Percentiles rank a stretch among this genome's conserved stretches.
phyloP scores from a whole-genome alignment of 1,140 invertebrate species.

The Camponotus pennsylvanicus region DNA sequence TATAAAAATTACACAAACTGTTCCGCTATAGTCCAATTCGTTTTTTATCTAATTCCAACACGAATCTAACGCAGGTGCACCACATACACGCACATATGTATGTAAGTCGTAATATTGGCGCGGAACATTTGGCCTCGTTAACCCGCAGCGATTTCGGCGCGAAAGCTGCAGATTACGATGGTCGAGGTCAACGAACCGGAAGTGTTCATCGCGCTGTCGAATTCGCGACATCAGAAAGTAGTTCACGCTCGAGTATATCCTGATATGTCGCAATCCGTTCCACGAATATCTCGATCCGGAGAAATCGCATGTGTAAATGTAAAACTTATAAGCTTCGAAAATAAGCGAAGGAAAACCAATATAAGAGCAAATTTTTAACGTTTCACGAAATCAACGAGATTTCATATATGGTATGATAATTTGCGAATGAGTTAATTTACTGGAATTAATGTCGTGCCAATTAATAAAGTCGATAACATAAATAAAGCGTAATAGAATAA shows the following conservation, averaged over 20 bases:
- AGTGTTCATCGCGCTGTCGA: constrained; percentile 49
- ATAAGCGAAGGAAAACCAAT: not conserved
- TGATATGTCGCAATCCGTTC: constrained; percentile 14
- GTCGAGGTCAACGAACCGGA: constrained; percentile 46
- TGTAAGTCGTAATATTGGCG: not conserved
- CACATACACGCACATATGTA: not conserved
- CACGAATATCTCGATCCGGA: constrained; percentile 1
- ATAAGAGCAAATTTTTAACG: not conserved
- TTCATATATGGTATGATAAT: not conserved
- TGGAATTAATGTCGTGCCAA: not conserved
- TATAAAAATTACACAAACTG: not conserved
- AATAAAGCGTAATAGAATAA: not conserved
- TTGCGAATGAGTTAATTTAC: not conserved
- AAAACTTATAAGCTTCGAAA: constrained; percentile 19
- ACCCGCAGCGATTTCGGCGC: constrained; percentile 23
- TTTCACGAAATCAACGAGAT: not conserved
- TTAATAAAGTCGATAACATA: not conserved
- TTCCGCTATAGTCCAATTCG: constrained; percentile 1
- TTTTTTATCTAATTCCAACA: constrained; percentile 37
- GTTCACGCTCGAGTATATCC: constrained; percentile 36
- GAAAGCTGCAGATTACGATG: constrained; percentile 39
- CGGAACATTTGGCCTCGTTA: constrained; percentile 59
- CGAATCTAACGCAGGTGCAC: not conserved
- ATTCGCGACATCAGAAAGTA: constrained; percentile 26
- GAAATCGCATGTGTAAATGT: constrained; percentile 36